A percentile compares a stretch with the other conserved stretches of the same genome.
Conservation (phyloP, 2,797 vertebrate species). For the Liparis tanakae region DNA sequence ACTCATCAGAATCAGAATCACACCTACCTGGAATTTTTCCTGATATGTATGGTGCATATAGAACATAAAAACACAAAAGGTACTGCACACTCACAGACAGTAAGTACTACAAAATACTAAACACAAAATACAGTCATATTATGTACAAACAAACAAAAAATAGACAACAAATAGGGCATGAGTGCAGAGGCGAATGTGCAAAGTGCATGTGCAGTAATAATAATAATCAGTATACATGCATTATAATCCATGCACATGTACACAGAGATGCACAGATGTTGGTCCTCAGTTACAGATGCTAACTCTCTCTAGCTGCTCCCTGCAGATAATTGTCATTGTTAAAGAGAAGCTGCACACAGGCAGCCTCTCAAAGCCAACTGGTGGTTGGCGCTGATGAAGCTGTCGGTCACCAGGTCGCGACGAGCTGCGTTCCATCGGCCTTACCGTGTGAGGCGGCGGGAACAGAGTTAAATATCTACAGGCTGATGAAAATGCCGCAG, state of each 20-base stretch:
- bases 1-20: no score
- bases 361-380: conserved; percentile 9
- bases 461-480: not conserved
- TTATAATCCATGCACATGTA: conserved; percentile 29
- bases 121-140: no score
- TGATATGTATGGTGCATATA: no score
- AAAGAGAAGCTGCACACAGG: conserved; percentile 2
- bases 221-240: no score
- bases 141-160: no score
- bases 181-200: no score
- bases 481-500: not conserved
- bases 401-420: conserved; percentile 19
- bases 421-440: conserved; percentile 1
- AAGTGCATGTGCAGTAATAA: no score
- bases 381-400: conserved; percentile 31
- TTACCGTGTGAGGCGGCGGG: not conserved
- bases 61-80: no score
- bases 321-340: conserved; percentile 6
- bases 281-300: conserved; percentile 1
- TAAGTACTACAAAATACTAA: no score
- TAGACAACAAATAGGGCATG: no score
- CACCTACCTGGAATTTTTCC: no score
- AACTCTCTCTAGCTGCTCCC: not conserved
- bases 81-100: no score
- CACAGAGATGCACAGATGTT: not conserved